Percentiles rank a stretch among this genome's conserved stretches.
Evolutionary conservation across 2,113 vertebrate species (phyloP).

Genomic region (Poeciliopsis occidentalis): DNA sequence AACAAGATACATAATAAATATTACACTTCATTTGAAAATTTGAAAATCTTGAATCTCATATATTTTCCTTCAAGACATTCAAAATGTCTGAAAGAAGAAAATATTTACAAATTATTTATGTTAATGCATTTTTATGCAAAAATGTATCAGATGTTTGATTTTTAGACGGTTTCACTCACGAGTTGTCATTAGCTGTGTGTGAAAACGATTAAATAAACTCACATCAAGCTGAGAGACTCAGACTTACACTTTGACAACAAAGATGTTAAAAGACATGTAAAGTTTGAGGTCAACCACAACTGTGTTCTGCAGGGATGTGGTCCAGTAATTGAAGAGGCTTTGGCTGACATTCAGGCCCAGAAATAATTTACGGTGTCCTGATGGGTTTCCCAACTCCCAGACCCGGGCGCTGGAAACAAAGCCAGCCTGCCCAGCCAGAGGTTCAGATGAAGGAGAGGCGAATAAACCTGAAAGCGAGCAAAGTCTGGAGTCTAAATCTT

Average conservation of each 20-base stretch:
- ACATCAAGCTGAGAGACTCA: conserved; percentile 27
- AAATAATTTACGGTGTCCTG: conserved; percentile 56
- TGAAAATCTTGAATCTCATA: too few relatives aligned
- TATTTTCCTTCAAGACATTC: background rate
- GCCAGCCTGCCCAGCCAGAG: conserved; percentile 40
- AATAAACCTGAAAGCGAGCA: conserved; percentile 38
- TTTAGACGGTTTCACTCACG: conserved; percentile 8
- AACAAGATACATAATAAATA: too few relatives aligned
- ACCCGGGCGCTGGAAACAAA: conserved; percentile 53
- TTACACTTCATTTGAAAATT: too few relatives aligned
- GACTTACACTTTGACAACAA: conserved; percentile 51
- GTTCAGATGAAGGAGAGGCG: conserved; percentile 37
- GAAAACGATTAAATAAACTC: conserved; percentile 48
- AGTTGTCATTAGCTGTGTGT: conserved; percentile 38
- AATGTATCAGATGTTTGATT: background rate
- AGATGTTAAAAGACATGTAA: conserved; percentile 55
- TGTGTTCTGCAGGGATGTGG: conserved; percentile 56
- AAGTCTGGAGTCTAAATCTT: conserved; percentile 44
- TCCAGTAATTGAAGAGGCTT: conserved; percentile 62
- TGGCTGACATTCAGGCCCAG: conserved; percentile 54
- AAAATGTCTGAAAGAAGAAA: background rate
- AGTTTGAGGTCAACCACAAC: conserved; percentile 43
- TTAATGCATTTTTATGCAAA: background rate
- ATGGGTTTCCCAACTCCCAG: conserved; percentile 61
- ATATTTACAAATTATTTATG: background rate